A percentile compares a stretch with the other conserved stretches of the same genome.
phyloP scores from a whole-genome alignment of 1,140 invertebrate species.

The Hypsibius dujardini region DNA sequence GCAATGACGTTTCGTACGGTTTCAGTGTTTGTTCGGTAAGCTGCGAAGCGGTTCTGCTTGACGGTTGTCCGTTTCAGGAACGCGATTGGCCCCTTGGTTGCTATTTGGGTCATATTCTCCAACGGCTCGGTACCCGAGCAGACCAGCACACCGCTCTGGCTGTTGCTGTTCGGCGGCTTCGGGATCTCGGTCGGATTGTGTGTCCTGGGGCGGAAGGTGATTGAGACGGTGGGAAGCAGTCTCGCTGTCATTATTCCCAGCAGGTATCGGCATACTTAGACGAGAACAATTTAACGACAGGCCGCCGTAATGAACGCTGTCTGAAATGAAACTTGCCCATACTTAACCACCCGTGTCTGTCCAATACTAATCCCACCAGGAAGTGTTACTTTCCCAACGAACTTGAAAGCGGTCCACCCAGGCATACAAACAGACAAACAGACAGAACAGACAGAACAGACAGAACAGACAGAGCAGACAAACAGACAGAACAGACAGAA shows the following conservation, averaged over 20 bases:
- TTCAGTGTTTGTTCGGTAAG: no score
- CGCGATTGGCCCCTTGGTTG: constrained; percentile 89
- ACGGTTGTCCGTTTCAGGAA: constrained; percentile 41
- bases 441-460: background rate
- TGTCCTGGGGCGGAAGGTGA: constrained; percentile 84
- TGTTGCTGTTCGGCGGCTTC: constrained; percentile 78
- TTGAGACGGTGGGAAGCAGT: constrained; percentile 87
- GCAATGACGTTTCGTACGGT: constrained; percentile 76
- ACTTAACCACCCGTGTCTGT: background rate
- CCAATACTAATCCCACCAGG: background rate
- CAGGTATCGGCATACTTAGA: constrained; percentile 6
- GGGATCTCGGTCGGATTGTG: constrained; percentile 89
- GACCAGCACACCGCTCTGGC: constrained; percentile 55
- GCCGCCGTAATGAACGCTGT: background rate
- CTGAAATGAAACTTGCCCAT: background rate
- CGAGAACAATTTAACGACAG: background rate
- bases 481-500: no score
- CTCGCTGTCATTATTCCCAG: constrained; percentile 38
- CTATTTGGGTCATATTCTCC: constrained; percentile 61
- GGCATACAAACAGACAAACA: background rate
- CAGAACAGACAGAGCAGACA: no score
- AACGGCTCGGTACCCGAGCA: constrained; percentile 30
- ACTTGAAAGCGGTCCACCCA: background rate
- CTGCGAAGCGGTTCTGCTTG: no score
- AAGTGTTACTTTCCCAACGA: background rate